Percentiles rank a stretch among this genome's conserved stretches.
Evolutionary conservation across 1,140 invertebrate genomes (phyloP).

Genomic region (Leptinotarsa texana): DNA sequence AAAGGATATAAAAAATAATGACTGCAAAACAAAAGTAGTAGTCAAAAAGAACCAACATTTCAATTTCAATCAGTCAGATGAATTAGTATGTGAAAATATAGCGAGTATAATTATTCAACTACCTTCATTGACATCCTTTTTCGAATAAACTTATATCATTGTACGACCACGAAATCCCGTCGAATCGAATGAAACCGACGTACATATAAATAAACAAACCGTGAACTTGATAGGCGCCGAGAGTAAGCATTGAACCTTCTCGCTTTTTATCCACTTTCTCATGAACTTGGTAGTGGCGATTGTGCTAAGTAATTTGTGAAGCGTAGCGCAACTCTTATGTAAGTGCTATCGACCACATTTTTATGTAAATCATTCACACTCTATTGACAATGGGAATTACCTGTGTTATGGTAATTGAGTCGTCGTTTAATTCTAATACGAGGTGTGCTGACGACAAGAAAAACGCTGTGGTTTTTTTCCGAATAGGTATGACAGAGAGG

Average conservation of each 20-base stretch:
- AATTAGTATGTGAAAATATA: too few species aligned
- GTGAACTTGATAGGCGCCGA: conserved; percentile 29
- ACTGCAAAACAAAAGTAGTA: too few species aligned
- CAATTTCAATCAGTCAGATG: too few species aligned
- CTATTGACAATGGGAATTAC: conserved; percentile 28
- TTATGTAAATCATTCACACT: conserved; percentile 27
- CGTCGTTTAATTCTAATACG: neutral
- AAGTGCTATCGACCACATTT: conserved; percentile 28
- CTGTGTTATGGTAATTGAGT: conserved; percentile 7
- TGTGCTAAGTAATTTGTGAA: conserved; percentile 6
- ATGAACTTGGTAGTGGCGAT: conserved; percentile 23
- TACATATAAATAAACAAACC: conserved; percentile 28
- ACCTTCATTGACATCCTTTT: too few species aligned
- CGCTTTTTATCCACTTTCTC: conserved; percentile 35
- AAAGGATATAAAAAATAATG: too few species aligned
- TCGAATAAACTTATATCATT: too few species aligned
- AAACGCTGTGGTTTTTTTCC: too few species aligned
- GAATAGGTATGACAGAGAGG: too few species aligned
- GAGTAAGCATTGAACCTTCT: conserved; percentile 19
- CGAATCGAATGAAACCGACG: neutral
- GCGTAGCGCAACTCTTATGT: conserved; percentile 15
- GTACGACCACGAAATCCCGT: too few species aligned
- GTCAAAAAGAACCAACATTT: too few species aligned
- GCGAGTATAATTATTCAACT: too few species aligned
- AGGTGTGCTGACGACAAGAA: neutral